These are phyloP conservation scores for Apodemus speciosus DNA, from an alignment of 2,113 vertebrate genomes.

Conservation along the genomic window DNA sequence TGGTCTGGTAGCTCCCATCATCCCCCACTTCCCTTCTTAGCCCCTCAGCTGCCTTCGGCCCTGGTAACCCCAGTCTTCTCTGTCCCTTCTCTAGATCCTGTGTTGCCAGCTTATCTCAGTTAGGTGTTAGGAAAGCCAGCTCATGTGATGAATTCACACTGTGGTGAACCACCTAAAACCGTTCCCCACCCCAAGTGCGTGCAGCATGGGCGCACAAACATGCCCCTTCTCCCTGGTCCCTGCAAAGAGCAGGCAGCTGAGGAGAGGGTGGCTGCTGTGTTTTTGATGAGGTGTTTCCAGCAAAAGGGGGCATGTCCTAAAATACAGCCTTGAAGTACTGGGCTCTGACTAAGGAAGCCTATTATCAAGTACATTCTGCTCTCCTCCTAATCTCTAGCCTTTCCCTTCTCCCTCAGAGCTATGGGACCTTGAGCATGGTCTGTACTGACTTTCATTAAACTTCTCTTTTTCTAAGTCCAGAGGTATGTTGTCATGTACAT, in stretches of 20 bases:
- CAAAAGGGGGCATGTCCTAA: not conserved
- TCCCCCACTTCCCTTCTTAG: conserved; percentile 11
- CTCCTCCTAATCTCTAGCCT: not conserved
- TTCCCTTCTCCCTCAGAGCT: not conserved
- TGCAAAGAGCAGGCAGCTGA: not conserved
- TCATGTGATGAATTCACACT: conserved; percentile 40
- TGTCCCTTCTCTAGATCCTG: not conserved
- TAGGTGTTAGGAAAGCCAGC: conserved; percentile 28
- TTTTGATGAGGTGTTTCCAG: conserved; percentile 10
- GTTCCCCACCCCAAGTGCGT: not conserved
- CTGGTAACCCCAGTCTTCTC: conserved; percentile 34
- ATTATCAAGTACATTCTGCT: conserved; percentile 6
- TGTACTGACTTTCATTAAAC: not conserved
- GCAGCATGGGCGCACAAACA: not conserved
- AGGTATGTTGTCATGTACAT: not conserved
- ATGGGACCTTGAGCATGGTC: not conserved
- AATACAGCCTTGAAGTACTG: not conserved
- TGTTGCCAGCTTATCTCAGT: not conserved
- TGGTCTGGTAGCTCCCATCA: not conserved
- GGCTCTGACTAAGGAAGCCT: not conserved
- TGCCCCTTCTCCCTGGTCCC: not conserved
- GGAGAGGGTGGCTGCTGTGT: no score
- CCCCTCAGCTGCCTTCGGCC: not conserved
- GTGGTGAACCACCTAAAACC: conserved; percentile 33
- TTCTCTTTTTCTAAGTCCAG: not conserved